Evolutionary conservation across 2,797 vertebrate genomes (phyloP), one percentile per base, ranked within the genome.

Genomic region (Leuciscus waleckii): DNA sequence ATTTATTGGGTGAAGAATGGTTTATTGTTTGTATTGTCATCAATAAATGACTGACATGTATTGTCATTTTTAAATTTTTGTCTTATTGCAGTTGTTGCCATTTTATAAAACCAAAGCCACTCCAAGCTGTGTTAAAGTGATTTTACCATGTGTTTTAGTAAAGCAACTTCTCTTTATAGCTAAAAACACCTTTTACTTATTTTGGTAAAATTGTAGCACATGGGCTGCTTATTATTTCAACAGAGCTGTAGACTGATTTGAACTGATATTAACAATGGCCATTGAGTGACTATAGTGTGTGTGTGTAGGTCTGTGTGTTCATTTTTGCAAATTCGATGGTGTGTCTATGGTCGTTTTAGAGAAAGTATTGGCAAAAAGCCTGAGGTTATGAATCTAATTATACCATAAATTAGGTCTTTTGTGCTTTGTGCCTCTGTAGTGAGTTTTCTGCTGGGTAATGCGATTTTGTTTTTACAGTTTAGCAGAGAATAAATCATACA

Each of bases 401-500:
- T 91, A 88, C 92, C 93, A 96, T 96, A 95, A 96, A 97, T 96
- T 94, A 93, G 93, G 93, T 86, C 85, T 86, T 83, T 93, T 93
- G 93, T 90, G 61, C 75, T 86, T 88, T 54, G 75, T 71, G 71
- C 49, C 83, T 88, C 82, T 90, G 88, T 87, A 91, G 91, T 89
- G 93, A 95, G 94, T 94, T 94, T 95, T 95, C 94, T 95, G 93
- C 93, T 92, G 94, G 95, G 94, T 95, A 95, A 95, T 96, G 95
- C 93, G 94, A 95, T 95, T 82, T 73, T 96, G 94, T 96, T 97
- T 97, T 96, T 96, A 96, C 93, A 95, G 94, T 94, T 92, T 68
- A 86, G 91, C 93, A 94, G 93, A 94, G 93, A 94, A 96, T 96
- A 96, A 96, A 95, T 96, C 94, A 95, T 92, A 91, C 84, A 87